phyloP scores from a whole-genome alignment of 2,888 invertebrate species.

The Mesorhabditis sp. region DNA sequence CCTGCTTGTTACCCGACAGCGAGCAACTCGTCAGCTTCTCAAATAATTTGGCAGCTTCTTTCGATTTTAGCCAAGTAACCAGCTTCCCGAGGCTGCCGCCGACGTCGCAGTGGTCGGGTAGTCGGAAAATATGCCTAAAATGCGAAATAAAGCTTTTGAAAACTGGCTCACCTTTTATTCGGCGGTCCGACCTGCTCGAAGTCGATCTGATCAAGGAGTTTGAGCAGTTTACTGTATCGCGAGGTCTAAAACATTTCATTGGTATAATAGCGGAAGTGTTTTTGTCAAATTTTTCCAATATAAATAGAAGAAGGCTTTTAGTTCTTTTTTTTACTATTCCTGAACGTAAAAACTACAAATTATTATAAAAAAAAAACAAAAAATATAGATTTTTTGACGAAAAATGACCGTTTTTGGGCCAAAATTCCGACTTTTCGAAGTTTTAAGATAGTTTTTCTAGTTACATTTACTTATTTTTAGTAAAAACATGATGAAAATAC shows the following conservation, averaged over 20 bases:
- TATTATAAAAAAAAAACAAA: too few species aligned
- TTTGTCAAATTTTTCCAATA: too few species aligned
- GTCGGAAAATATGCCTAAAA: conserved; percentile 16
- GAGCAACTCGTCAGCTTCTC: conserved; percentile 22
- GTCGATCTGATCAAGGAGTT: conserved; percentile 21
- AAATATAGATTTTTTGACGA: too few species aligned
- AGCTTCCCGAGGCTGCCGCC: conserved; percentile 17
- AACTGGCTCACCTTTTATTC: conserved; percentile 21
- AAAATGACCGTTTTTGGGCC: too few species aligned
- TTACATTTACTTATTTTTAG: too few species aligned
- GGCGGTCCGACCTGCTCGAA: conserved; percentile 36
- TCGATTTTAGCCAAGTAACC: conserved; percentile 19
- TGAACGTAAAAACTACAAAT: too few species aligned
- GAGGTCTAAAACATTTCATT: conserved; percentile 14
- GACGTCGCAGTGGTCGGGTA: conserved; percentile 17
- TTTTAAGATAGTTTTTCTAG: too few species aligned
- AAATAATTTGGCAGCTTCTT: conserved; percentile 12
- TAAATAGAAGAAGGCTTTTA: too few species aligned
- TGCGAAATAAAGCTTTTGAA: conserved; percentile 3
- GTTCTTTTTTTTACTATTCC: too few species aligned
- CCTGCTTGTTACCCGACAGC: conserved; percentile 9
- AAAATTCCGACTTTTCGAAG: too few species aligned
- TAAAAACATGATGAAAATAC: too few species aligned
- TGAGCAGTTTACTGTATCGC: conserved; percentile 20
- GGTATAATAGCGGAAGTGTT: too few species aligned